Percentiles rank a stretch among this genome's conserved stretches.
Evolutionary conservation across 2,797 vertebrate species (phyloP).

Genomic region (Platyrinchus mystaceus): DNA sequence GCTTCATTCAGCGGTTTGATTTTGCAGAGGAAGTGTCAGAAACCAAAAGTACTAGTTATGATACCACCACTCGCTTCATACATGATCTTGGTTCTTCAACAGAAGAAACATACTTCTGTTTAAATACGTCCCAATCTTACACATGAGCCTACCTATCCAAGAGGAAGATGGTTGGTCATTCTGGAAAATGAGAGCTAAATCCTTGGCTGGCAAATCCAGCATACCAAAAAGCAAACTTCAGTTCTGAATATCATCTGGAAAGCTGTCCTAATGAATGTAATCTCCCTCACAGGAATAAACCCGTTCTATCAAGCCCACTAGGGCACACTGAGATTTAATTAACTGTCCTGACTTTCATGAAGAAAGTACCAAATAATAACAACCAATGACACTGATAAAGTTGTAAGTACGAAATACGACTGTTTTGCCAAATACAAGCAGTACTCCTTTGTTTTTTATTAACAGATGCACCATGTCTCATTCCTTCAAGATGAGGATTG

Average conservation of each 20-base stretch:
- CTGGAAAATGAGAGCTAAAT: neutral
- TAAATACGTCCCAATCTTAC: neutral
- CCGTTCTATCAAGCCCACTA: neutral
- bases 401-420: neutral
- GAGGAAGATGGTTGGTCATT: neutral
- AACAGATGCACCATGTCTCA: conserved; percentile 18
- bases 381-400: neutral
- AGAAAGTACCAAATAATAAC: conserved; percentile 8
- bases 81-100: neutral
- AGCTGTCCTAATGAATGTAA: neutral
- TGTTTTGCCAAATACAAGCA: neutral
- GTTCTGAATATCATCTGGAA: neutral
- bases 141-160: neutral
- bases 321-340: conserved; percentile 13
- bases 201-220: neutral
- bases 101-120: neutral
- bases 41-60: neutral
- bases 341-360: neutral
- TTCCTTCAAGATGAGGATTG: neutral
- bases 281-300: conserved; percentile 14
- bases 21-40: neutral
- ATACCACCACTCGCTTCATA: neutral
- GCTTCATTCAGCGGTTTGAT: neutral
- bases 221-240: neutral
- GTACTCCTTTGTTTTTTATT: neutral